phyloP scores from a whole-genome alignment of 1,140 invertebrate species.

The Eubasilissa regina region DNA sequence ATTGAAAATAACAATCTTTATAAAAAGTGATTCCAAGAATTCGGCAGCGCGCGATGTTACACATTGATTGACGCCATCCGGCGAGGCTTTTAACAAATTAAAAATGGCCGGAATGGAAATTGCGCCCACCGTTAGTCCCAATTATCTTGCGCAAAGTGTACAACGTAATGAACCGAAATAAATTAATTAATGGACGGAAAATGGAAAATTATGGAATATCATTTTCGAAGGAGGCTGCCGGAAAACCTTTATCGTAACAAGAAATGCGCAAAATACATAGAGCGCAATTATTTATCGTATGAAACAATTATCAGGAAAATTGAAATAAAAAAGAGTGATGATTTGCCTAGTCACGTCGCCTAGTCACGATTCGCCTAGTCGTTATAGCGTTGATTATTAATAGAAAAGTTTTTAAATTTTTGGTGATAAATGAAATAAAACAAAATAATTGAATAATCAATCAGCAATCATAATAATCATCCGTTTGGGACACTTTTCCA shows the following conservation, averaged over 20 bases:
- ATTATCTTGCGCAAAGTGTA: background rate
- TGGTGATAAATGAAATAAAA: no score
- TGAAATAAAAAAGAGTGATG: no score
- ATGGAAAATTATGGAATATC: background rate
- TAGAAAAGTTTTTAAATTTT: no score
- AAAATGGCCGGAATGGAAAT: conserved; percentile 15
- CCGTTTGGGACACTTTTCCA: no score
- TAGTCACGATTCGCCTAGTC: no score
- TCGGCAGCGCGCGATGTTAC: background rate
- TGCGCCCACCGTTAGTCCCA: background rate
- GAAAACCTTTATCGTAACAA: no score
- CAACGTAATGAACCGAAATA: conserved; percentile 1
- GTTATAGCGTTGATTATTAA: no score
- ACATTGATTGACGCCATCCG: conserved; percentile 2
- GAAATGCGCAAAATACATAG: background rate
- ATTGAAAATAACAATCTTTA: conserved; percentile 19
- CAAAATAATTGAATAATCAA: no score
- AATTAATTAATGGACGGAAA: conserved; percentile 1
- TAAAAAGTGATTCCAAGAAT: conserved; percentile 14
- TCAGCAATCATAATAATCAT: no score
- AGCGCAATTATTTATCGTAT: background rate
- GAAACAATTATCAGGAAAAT: no score
- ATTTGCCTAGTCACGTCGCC: no score
- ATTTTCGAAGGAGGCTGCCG: no score
- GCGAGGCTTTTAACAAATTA: conserved; percentile 21